Evolutionary conservation across 2,797 vertebrate species (phyloP), one percentile per base, ranked within the genome.

Genomic region (Valencia hispanica): DNA sequence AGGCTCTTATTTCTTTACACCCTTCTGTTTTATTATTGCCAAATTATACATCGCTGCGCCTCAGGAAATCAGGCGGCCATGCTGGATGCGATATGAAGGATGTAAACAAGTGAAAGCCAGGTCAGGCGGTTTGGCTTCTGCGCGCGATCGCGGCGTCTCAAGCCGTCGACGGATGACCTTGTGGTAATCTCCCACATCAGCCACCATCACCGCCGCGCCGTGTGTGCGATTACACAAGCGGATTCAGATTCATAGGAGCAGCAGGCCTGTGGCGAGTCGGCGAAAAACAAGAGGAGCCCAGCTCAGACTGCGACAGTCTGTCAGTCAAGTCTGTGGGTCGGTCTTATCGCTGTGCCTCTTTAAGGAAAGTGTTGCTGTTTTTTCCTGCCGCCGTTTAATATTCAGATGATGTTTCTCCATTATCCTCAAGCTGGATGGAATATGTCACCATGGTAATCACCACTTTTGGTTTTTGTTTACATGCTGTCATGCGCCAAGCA

Each of bases 381-480:
- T n/a, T n/a, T n/a, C n/a, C n/a, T n/a, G 20, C 61, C 11, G 32
- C 61, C 9, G 61, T 36, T 63, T 63, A 22, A 66, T 69, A 22
- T 34, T 84, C 76, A 72, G 78, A 80, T 86, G 83, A 78, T 87
- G 80, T 80, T 83, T 82, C 71, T 84, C 78, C 86, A 86, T 85
- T 85, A 85, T 85, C 84, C 72, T 88, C 83, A 81, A 87, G 77
- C 77, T 86, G 84, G 89, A 90, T 88, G 87, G 84, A 89, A 87
- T 88, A 86, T 90, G 89, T 93, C 74, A 88, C 88, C 92, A 93
- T 94, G 91, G 90, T 81, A 79, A 92, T 94, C 93, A 94, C 90
- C 91, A 91, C 91, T 91, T 94, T 94, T 94, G 91, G 86, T 92
- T 94, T 94, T 92, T 94, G 93, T 94, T 94, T 93, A 93, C 93